Conservation (phyloP, 2,113 vertebrate species). For the Eretmodus cyanostictus region DNA sequence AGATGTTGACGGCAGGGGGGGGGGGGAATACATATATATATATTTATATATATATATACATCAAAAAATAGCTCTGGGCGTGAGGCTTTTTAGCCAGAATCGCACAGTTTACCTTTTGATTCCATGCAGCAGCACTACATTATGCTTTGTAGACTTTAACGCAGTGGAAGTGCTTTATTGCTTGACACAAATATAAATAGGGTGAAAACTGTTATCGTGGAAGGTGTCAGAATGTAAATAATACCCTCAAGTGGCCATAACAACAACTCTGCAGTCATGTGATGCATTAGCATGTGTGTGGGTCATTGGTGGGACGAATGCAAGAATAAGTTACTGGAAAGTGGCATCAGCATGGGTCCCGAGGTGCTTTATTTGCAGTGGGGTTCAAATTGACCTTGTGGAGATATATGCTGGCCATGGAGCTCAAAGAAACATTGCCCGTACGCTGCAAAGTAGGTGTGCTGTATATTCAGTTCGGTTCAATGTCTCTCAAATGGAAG, state of each 20-base stretch:
- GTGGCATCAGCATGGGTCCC: constrained; percentile 57
- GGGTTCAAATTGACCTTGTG: constrained; percentile 55
- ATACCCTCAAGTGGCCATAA: not conserved
- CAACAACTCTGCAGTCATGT: constrained; percentile 21
- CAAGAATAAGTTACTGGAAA: not conserved
- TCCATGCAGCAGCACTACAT: not conserved
- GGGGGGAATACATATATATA: rapidly evolving
- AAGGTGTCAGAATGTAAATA: not conserved
- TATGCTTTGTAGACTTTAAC: not conserved
- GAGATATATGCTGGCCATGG: constrained; percentile 30
- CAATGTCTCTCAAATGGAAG: not conserved
- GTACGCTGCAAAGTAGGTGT: constrained; percentile 37
- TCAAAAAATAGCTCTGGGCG: not conserved
- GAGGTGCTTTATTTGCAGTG: constrained; percentile 13
- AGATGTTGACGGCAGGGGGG: constrained; percentile 17
- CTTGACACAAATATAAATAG: not conserved
- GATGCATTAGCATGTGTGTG: not conserved
- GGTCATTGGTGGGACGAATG: not conserved
- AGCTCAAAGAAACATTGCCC: constrained; percentile 27
- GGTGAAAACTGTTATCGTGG: not conserved
- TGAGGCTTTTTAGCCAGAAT: constrained; percentile 21
- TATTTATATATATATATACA: not conserved
- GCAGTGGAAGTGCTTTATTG: not conserved
- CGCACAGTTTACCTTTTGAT: constrained; percentile 9
- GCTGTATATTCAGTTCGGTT: constrained; percentile 36